Base-by-base conservation (phyloP, 2,797 vertebrate genomes). In the Tangara arthus region DNA sequence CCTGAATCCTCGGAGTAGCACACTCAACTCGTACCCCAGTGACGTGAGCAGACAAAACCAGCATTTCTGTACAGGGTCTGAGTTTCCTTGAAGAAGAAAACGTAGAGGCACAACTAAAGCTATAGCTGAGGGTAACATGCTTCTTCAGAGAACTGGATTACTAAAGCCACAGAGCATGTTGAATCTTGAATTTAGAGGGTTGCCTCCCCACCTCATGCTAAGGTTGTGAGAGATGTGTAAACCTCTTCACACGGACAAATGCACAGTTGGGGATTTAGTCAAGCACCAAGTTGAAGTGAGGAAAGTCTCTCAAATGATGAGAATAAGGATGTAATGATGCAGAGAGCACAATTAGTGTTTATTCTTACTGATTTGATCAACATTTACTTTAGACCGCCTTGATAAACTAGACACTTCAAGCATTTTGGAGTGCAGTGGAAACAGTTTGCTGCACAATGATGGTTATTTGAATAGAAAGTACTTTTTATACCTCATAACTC, bases 31-130 rank as follows among this genome's bases (percentile, higher is more conserved):
- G 10, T n/a, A 46, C 9, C 22, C 15, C 11, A 18, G 12, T 37
- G 64, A 11, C 20, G 4, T 46, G 32, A 73, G 24, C 26, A 56
- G 28, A 39, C 30, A 73, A 59, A 91, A 44, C 17, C 37, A 57
- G 4, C 8, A 0, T 30, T 20, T 56, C 24, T 73, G 28, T 87
- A 6, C 3, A 20, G n/a, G 35, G 16, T 49, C 34, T 0, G 0
- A 52, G 26, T 65, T 65, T 55, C 32, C 39, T 34, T 60, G 30
- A 41, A 68, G 39, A 46, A 41, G 23, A 11, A 39, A 52, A 39
- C 4, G 2, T 59, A 22, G 47, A 85, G 79, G 14, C 34, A 32
- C 9, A 50, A 4, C 24, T 69, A 35, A 73, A 71, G 11, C 24
- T 71, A 60, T 71, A 92, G 61, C n/a, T 64, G 20, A 46, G 11